Conservation (phyloP, 2,888 invertebrate species). For the Philopedon plagiatum region DNA sequence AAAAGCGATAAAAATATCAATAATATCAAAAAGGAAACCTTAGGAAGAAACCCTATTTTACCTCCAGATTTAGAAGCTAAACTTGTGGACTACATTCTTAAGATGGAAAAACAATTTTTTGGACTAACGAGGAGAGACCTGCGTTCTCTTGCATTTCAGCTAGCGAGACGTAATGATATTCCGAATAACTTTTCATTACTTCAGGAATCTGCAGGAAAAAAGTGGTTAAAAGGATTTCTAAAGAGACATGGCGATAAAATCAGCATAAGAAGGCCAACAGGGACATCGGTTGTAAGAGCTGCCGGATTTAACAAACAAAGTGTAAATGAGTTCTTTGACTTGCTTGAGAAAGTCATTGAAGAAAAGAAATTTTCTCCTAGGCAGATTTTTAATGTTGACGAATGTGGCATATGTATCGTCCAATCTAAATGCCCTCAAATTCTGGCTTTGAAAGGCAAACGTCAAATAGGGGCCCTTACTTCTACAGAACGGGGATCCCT, state of each 20-base stretch:
- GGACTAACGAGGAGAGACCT: background rate
- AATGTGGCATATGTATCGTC: background rate
- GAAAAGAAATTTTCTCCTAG: constrained; percentile 7
- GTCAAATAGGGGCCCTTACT: constrained; percentile 5
- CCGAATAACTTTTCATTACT: no score
- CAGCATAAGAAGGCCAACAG: constrained; percentile 2
- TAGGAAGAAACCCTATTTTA: constrained; percentile 1
- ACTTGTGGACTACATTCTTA: background rate
- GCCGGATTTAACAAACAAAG: constrained; percentile 17
- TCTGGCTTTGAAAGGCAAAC: constrained; percentile 13
- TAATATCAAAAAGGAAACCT: background rate
- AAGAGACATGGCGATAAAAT: background rate
- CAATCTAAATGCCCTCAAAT: constrained; percentile 3
- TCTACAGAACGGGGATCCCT: constrained; percentile 16
- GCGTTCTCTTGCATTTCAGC: background rate
- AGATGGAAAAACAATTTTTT: constrained; percentile 5
- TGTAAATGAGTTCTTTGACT: constrained; percentile 22
- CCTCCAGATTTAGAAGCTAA: background rate
- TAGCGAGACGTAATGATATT: background rate
- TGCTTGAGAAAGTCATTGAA: background rate
- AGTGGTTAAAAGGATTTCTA: background rate
- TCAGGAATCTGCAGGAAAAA: background rate
- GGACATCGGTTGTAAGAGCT: constrained; percentile 14
- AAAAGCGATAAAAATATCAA: no score
- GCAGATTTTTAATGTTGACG: no score